These are phyloP conservation scores for Vipera ursinii DNA, from an alignment of 2,797 vertebrate species.

Conservation along the genomic window DNA sequence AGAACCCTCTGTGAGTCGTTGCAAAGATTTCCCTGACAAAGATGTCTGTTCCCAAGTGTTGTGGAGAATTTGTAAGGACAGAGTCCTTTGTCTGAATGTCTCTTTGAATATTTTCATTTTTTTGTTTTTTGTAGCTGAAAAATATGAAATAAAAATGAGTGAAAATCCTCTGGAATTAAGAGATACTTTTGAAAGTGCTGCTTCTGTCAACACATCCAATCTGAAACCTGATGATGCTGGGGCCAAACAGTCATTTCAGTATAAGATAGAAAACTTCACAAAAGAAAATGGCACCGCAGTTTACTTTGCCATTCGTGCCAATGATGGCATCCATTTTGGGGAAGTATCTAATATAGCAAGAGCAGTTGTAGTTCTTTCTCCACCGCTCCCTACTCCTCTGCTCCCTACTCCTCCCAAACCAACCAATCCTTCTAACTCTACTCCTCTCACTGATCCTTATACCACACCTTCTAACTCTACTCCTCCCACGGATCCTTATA, in stretches of 20 bases:
- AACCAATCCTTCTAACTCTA: background rate
- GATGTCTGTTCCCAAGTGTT: background rate
- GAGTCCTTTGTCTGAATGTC: background rate
- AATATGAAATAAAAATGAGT: conserved; percentile 70
- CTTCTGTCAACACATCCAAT: conserved; percentile 52
- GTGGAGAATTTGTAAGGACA: background rate
- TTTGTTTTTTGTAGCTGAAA: conserved; percentile 58
- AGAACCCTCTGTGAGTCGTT: background rate
- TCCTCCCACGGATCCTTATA: background rate
- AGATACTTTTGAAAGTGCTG: conserved; percentile 55
- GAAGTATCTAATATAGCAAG: conserved; percentile 70
- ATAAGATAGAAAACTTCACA: conserved; percentile 48
- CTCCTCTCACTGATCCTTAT: too few species aligned
- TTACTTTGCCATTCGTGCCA: conserved; percentile 65
- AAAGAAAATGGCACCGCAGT: conserved; percentile 61
- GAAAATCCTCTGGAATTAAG: conserved; percentile 41
- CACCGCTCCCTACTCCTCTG: background rate
- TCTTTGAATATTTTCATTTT: background rate
- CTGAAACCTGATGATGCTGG: conserved; percentile 61
- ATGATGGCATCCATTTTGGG: conserved; percentile 49
- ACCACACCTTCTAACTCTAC: background rate
- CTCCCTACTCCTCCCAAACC: too few species aligned
- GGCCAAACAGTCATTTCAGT: conserved; percentile 59
- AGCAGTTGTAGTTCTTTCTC: conserved; percentile 48
- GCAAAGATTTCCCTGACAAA: background rate